Percentiles rank a stretch among this genome's conserved stretches.
Evolutionary conservation across 2,888 invertebrate genomes (phyloP).

Genomic region (Nudaria mundana): DNA sequence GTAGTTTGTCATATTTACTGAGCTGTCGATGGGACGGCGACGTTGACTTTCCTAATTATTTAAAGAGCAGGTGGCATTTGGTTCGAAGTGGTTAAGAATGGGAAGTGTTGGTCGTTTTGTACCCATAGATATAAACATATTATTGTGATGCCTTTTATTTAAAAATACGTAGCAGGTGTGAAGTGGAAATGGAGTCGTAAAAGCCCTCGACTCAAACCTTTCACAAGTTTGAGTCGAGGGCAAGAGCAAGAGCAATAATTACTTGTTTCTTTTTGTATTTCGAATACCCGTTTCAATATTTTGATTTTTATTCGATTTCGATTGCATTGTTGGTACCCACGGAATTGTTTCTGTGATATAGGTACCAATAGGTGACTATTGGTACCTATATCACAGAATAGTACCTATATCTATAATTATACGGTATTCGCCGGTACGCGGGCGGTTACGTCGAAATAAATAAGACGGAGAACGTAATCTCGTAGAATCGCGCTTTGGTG

Average conservation of each 20-base stretch:
- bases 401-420: not conserved
- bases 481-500: too few species aligned
- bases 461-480: too few species aligned
- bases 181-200: not conserved
- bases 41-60: conserved; percentile 47
- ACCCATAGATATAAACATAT: conserved; percentile 26
- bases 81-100: conserved; percentile 2
- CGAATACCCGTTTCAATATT: not conserved
- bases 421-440: too few species aligned
- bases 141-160: conserved; percentile 12
- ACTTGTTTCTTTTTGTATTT: not conserved
- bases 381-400: too few species aligned
- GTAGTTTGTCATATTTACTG: conserved; percentile 61
- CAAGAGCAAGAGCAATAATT: too few species aligned
- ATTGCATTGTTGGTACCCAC: not conserved
- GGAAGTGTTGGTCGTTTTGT: conserved; percentile 7
- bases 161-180: conserved; percentile 4
- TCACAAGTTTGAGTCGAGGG: not conserved
- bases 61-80: conserved; percentile 37
- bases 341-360: too few species aligned
- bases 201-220: not conserved
- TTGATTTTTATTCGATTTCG: not conserved
- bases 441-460: too few species aligned
- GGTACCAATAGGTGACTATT: not conserved
- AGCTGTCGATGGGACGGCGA: conserved; percentile 48